Percentiles rank a stretch among this genome's conserved stretches.
Conservation (phyloP, 2,888 invertebrate species). For the Lasiommata megera region DNA sequence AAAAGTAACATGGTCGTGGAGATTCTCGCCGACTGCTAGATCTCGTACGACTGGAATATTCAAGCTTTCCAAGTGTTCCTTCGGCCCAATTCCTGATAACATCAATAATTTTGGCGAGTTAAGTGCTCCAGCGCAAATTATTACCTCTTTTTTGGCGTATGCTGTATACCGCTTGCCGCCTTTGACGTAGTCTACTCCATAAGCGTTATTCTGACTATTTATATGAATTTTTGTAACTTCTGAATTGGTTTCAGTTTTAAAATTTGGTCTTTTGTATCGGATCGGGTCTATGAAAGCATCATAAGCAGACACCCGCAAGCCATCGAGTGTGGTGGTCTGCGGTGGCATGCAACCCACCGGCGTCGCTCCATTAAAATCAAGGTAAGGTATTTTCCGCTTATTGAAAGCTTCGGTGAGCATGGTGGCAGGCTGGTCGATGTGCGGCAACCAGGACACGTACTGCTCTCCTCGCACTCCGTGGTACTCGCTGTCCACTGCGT, state of each 20-base stretch:
- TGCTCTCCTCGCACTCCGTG: constrained; percentile 83
- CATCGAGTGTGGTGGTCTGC: constrained; percentile 78
- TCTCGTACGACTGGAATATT: constrained; percentile 49
- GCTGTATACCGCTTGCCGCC: constrained; percentile 42
- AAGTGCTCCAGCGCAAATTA: constrained; percentile 55
- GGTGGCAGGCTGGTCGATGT: constrained; percentile 78
- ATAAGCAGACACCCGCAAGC: constrained; percentile 83
- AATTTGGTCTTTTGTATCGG: constrained; percentile 72
- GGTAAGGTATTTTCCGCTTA: constrained; percentile 79
- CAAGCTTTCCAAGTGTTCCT: constrained; percentile 45
- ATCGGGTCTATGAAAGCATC: constrained; percentile 85
- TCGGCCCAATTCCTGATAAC: constrained; percentile 64
- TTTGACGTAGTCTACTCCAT: constrained; percentile 50
- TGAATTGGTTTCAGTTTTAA: constrained; percentile 71
- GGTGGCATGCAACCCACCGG: constrained; percentile 81
- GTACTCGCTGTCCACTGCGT: constrained; percentile 70
- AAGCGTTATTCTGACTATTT: constrained; percentile 59
- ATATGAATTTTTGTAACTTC: constrained; percentile 80
- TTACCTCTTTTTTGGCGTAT: constrained; percentile 57
- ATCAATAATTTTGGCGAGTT: constrained; percentile 60
- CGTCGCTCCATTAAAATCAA: constrained; percentile 77
- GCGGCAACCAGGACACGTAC: constrained; percentile 81
- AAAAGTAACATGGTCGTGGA: constrained; percentile 67
- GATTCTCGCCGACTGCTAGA: constrained; percentile 60
- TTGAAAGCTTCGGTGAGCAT: constrained; percentile 79